Evolutionary conservation across 1,140 invertebrate genomes (phyloP).

Genomic region (Nasonia longicornis): DNA sequence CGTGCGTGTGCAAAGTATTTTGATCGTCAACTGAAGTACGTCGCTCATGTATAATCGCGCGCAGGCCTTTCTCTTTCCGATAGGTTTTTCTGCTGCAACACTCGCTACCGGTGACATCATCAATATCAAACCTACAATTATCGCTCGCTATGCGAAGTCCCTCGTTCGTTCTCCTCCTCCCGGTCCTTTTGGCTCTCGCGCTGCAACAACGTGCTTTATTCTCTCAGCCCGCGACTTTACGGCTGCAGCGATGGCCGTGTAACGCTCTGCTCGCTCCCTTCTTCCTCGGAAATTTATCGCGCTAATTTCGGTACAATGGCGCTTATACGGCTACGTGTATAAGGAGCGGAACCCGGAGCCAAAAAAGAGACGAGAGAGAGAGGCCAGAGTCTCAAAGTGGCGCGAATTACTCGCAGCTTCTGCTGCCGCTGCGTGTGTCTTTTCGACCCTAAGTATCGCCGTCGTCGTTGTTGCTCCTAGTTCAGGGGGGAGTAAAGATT

Average conservation of each 20-base stretch:
- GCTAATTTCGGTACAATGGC: slow-evolving; percentile 61
- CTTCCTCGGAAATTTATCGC: slow-evolving; percentile 53
- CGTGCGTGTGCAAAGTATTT: too few relatives aligned
- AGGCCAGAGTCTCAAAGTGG: slow-evolving; percentile 25
- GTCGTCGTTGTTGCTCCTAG: background rate
- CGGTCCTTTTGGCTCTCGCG: background rate
- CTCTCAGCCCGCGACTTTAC: slow-evolving; percentile 8
- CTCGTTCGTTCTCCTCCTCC: background rate
- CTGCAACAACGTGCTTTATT: slow-evolving; percentile 16
- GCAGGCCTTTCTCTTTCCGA: background rate
- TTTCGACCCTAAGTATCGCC: background rate
- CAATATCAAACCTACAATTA: background rate
- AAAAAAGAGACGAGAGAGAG: background rate
- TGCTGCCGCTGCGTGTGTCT: background rate
- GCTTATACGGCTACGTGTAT: slow-evolving; percentile 6
- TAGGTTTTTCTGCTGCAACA: too few relatives aligned
- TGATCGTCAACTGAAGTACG: too few relatives aligned
- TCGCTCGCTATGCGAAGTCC: background rate
- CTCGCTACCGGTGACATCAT: too few relatives aligned
- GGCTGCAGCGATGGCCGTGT: slow-evolving; percentile 24
- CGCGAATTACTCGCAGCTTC: slow-evolving; percentile 55
- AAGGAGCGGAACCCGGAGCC: slow-evolving; percentile 9
- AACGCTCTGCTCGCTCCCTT: background rate
- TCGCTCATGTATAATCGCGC: too few relatives aligned
- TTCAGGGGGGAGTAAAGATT: background rate